Evolutionary conservation across 2,888 invertebrate genomes (phyloP).

Genomic region (Rotaria magnacalcarata): DNA sequence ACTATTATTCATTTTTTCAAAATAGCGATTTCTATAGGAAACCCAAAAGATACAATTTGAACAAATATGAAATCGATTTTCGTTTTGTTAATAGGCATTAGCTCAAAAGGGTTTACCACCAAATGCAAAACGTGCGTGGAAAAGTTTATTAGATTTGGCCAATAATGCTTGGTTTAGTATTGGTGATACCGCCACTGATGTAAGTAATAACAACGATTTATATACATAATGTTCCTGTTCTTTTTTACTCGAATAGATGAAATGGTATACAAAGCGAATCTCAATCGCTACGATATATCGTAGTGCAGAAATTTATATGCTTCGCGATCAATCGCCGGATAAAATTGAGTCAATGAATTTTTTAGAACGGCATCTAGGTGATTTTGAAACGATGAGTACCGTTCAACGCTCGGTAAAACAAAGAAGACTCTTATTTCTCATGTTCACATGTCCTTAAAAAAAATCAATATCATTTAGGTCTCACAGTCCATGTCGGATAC

Average conservation of each 20-base stretch:
- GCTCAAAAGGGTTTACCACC: slow-evolving; percentile 73
- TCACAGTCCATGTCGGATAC: neutral
- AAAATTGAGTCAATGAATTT: slow-evolving; percentile 74
- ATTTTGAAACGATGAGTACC: slow-evolving; percentile 64
- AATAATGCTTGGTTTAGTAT: slow-evolving; percentile 86
- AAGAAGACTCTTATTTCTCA: too few species aligned
- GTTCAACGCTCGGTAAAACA: neutral
- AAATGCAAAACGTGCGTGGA: slow-evolving; percentile 66
- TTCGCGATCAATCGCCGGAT: slow-evolving; percentile 75
- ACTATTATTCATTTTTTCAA: too few species aligned
- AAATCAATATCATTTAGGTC: neutral
- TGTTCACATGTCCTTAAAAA: too few species aligned
- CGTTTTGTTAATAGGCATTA: slow-evolving; percentile 66
- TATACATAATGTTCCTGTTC: neutral
- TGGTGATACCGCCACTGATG: slow-evolving; percentile 83
- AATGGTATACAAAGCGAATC: slow-evolving; percentile 81
- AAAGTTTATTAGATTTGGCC: slow-evolving; percentile 71
- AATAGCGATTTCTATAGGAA: too few species aligned
- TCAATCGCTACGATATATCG: slow-evolving; percentile 81
- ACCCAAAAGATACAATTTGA: too few species aligned
- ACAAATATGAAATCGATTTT: too few species aligned
- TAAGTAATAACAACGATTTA: slow-evolving; percentile 63
- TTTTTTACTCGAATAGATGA: slow-evolving; percentile 66
- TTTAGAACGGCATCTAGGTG: slow-evolving; percentile 60
- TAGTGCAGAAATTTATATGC: slow-evolving; percentile 79